Base-by-base conservation (phyloP, 2,113 vertebrate species). In the Ceyx melanurus region DNA sequence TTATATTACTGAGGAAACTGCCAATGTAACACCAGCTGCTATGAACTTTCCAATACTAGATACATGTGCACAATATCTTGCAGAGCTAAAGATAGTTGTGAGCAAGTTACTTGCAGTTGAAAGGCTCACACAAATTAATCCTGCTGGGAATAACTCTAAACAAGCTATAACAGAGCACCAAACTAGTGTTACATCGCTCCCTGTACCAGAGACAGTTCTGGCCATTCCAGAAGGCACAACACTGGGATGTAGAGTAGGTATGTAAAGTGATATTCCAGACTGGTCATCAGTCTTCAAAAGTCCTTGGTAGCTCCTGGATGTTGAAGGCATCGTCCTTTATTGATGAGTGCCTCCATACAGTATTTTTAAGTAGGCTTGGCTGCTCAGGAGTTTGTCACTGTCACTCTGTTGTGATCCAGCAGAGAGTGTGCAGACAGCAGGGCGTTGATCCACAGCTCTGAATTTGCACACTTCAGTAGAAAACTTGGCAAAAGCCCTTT, bases 241-340 rank as follows among this genome's bases (percentile, higher is more conserved):
- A 79, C 82, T 68, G 65, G 62, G 84, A 86, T 83, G 62, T 42
- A 67, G 5, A 42, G n/a, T 65, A 65, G 2, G 1, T 76, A 75
- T 57, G 42, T 68, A 85, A 84, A 94, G 60, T 45, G 62, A 86
- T 82, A 76, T 66, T 94, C 62, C 17, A 28, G 29, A 37, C 13
- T 82, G 78, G 66, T 65, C 64, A 89, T 89, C 45, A 70, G 89
- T 90, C 78, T 92, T 94, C 81, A 87, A 70, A 92, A 95, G 83
- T 85, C 74, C 86, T 96, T 89, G 86, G 53, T 87, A 76, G 61
- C 43, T 92, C 73, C 72, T 92, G 66, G 53, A 86, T 73, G 53
- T 60, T 85, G 85, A 89, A 91, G 33, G 64, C 56, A 66, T 89
- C 2, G 25, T 88, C 66, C 80, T 96, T 94, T 90, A 88, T 65